phyloP scores from a whole-genome alignment of 2,113 vertebrate genomes.

The Dicrurus megarhynchus region DNA sequence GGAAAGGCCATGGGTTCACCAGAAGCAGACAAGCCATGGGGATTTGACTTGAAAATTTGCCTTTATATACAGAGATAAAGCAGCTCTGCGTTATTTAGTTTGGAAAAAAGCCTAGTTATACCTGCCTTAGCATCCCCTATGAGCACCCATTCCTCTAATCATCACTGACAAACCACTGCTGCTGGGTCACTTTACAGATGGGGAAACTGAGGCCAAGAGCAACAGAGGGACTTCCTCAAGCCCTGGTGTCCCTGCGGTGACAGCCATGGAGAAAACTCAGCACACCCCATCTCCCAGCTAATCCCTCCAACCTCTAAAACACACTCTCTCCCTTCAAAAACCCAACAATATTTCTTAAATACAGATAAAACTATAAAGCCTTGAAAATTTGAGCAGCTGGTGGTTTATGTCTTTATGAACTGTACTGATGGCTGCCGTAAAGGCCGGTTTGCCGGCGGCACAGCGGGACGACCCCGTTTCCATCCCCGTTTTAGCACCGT shows the following conservation, averaged over 20 bases:
- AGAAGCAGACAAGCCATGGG: not conserved
- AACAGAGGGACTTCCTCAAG: not conserved
- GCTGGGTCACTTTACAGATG: not conserved
- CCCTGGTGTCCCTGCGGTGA: fast-evolving
- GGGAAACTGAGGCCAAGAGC: not conserved
- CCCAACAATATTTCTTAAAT: conserved; percentile 35
- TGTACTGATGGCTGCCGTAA: conserved; percentile 12
- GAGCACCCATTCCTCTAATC: not conserved
- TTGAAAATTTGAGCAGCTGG: conserved; percentile 50
- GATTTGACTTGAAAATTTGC: not conserved
- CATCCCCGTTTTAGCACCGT: not conserved
- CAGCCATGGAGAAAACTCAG: not conserved
- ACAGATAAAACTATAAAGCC: conserved; percentile 37
- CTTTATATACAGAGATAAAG: not conserved
- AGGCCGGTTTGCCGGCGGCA: conserved; percentile 11
- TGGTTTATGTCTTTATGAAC: conserved; percentile 54
- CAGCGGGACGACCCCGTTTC: not conserved
- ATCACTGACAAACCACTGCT: not conserved
- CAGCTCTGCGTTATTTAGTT: not conserved
- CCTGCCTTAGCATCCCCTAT: not conserved
- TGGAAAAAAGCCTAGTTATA: not conserved
- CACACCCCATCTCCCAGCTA: not conserved
- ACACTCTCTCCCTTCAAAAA: not conserved
- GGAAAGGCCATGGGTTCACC: not conserved
- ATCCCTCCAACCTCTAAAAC: not conserved